Base-by-base conservation (phyloP, 2,797 vertebrate genomes). In the Chaetophractus vellerosus region DNA sequence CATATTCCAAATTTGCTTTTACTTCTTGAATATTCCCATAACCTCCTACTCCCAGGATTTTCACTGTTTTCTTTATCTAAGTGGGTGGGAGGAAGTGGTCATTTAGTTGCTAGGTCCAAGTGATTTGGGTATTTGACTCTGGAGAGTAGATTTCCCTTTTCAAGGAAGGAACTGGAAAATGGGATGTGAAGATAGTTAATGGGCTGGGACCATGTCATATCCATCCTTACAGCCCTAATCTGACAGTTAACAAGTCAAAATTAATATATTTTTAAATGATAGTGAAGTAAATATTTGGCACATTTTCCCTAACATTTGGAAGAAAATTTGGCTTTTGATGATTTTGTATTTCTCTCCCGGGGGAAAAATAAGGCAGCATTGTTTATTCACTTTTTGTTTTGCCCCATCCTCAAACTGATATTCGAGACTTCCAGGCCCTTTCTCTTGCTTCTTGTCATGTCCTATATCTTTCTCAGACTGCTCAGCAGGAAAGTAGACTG, bases 401-500 rank as follows among this genome's bases (percentile, higher is more conserved):
- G 45, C 38, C 9, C n/a, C 2, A 68, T 5, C 45, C 21, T 83
- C 52, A 55, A n/a, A 24, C 3, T 91, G 52, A 24, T 69, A 16
- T 38, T 63, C 33, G 9, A 71, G 36, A 36, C 59, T 28, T 55
- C 4, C 74, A 78, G 9, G 10, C 15, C 19, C 31, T 6, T 78
- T 93, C 48, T 74, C 61, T 79, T 50, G 7, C 2, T 89, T 68
- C 55, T 90, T 81, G 33, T 31, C 55, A 74, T 93, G 33, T 87
- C 89, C 68, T 57, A 74, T 80, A 19, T 76, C 45, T 85, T 92
- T 94, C 86, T 93, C 78, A 91, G 64, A 68, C 85, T 75, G 16
- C 64, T 79, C 66, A 50, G 80, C 80, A 50, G 91, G 89, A 94
- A 94, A 90, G 89, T 79, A 95, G 95, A 95, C 95, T 95, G 59